Base-by-base conservation (phyloP, 1,140 invertebrate species). In the Caenorhabditis latens region DNA sequence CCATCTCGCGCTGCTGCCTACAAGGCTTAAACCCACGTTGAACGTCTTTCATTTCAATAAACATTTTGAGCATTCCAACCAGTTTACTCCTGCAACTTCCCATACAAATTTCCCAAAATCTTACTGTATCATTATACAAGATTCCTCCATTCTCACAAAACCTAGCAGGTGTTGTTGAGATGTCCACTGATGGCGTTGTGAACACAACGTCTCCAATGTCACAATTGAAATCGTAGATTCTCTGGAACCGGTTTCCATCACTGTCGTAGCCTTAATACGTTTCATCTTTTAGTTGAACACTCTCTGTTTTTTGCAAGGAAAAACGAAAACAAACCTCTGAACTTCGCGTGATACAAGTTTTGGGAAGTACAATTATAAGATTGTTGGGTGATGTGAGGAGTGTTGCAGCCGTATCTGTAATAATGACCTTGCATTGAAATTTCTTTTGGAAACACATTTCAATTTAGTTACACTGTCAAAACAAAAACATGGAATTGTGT, bases 131-230 rank as follows among this genome's bases (percentile, higher is more conserved):
- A 86, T 75, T 75, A 46, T 75, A 48, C 24, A 88, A 42, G 4
- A 71, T 53, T 87, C 87, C 87, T 58, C 82, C 84, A 57, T 88
- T 88, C 9, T 87, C 65, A 71, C 87, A 88, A 67, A 84, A 84
- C 21, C 11, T 84, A 14, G 86, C 71, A 9, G 82, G 48, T 14
- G 86, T 55, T 46, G 86, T 84, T 4, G 86, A 55, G 5, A 57
- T 24, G 21, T 50, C 19, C 8, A 65, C 46, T 16, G 85, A 82
- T 19, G 84, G 82, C 19, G 85, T 65, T n/a, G 46, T 50, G 42
- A 40, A 55, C n/a, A 86, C 43, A 48, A 75, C 63, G 40, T 57
- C 24, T 8, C 24, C 14, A 13, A 71, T 42, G 32, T 87, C 71
- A 46, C 87, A 88, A 48, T 46, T 61, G 43, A 88, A 88, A 16